Base-by-base conservation (phyloP, 2,888 invertebrate species). In the Agrotis puta region DNA sequence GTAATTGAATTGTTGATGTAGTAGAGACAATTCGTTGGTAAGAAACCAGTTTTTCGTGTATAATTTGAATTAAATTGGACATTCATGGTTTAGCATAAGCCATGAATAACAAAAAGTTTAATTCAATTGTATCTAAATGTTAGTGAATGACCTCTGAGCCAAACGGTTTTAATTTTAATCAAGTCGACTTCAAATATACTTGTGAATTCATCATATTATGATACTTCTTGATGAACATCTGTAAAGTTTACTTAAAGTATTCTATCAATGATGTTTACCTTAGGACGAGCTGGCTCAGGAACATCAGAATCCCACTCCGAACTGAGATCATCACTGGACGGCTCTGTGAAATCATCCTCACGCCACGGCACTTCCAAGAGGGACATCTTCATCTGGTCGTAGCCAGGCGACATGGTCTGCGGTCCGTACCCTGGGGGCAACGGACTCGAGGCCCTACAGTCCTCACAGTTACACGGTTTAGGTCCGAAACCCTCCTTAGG, bases 221-320 rank as follows among this genome's bases (percentile, higher is more conserved):
- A 39, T 62, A 24, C 13, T 20, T 18, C 48, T 4, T n/a, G 24
- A 67, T 22, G 13, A 13, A 20, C 27, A 33, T 47, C 58, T 54
- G 6, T 16, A 54, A 48, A 48, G 13, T 22, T 43, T 7, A 14
- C 20, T 13, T 9, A 22, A 53, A 63, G 14, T 33, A 22, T 65
- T 50, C 11, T 50, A 51, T 65, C 14, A 33, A 64, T 86, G 92
- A 93, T 94, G 92, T 93, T 95, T 85, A 92, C 92, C 76, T 91
- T 92, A 43, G 95, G 94, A 43, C 94, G 94, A 43, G 93, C 91
- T 2, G 95, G 95, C 66, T 97, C 97, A 20, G 97, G 97, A 11
- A 97, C 98, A 92, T 98, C 98, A 2, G 98, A 98, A 90, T 98
- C 98, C 98, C 98, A 98, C 89, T 98, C 98, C 18, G 98, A 98